Conservation (phyloP, 2,113 vertebrate genomes). For the Psilopogon haemacephalus region DNA sequence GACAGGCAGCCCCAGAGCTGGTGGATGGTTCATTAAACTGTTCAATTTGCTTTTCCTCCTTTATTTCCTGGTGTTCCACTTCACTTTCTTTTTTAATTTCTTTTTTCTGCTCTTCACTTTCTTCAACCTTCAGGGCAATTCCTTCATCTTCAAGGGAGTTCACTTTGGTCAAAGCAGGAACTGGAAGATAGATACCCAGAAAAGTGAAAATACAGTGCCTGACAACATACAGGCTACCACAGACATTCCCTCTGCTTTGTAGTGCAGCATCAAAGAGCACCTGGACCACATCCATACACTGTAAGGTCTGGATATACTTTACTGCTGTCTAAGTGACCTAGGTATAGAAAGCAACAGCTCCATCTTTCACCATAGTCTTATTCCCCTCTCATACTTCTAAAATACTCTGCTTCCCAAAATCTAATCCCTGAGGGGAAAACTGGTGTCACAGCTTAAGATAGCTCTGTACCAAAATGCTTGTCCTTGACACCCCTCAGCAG, state of each 20-base stretch:
- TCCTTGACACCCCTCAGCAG: neutral
- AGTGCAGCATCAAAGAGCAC: neutral
- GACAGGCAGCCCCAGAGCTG: constrained; percentile 69
- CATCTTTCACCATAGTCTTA: neutral
- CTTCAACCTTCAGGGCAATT: constrained; percentile 67
- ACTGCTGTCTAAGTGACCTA: neutral
- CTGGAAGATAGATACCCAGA: constrained; percentile 29
- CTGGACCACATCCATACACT: too few species aligned
- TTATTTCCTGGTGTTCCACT: neutral
- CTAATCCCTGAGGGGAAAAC: neutral
- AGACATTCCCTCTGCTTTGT: neutral
- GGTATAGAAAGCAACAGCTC: neutral
- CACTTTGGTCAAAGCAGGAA: constrained; percentile 71
- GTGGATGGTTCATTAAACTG: constrained; percentile 73
- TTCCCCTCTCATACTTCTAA: neutral
- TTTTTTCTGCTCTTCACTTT: constrained; percentile 62
- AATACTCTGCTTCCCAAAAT: neutral
- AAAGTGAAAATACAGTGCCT: neutral
- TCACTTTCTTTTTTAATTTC: constrained; percentile 63
- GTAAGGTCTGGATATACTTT: neutral
- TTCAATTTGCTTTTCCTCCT: constrained; percentile 59
- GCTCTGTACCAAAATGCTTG: neutral
- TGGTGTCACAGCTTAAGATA: neutral
- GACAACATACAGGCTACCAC: neutral
- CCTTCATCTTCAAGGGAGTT: constrained; percentile 69